Conservation (phyloP, 2,888 invertebrate genomes). For the Lysandra coridon region DNA sequence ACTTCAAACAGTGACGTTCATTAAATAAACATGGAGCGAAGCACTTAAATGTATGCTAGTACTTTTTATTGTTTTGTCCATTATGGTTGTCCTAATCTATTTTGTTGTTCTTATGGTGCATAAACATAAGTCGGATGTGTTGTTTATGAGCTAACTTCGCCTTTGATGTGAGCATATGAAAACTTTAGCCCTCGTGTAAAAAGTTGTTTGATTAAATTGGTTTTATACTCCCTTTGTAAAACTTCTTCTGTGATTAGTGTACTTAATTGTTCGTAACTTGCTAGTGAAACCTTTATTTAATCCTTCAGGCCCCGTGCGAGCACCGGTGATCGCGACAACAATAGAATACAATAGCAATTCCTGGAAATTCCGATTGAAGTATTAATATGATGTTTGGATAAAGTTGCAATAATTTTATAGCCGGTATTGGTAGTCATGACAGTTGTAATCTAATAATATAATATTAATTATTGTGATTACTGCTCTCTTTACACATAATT, state of each 20-base stretch:
- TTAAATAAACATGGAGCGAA: neutral
- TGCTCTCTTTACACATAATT: no score
- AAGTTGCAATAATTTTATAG: no score
- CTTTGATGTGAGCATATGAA: constrained; percentile 12
- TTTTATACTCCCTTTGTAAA: neutral
- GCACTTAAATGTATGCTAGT: neutral
- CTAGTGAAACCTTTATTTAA: neutral
- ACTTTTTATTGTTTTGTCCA: neutral
- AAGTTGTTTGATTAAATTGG: constrained; percentile 18
- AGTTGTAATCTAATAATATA: no score
- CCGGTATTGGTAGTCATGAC: no score
- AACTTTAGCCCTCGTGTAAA: constrained; percentile 8
- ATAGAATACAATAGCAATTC: no score
- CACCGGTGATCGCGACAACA: no score
- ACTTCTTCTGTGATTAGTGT: neutral
- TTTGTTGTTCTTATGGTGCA: constrained; percentile 6
- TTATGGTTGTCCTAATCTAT: neutral
- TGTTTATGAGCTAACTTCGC: constrained; percentile 4
- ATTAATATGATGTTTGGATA: no score
- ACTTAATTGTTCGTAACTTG: neutral
- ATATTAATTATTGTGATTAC: no score
- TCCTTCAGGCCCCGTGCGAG: no score
- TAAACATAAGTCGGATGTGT: neutral
- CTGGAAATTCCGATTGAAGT: no score
- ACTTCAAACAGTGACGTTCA: no score